phyloP scores from a whole-genome alignment of 2,113 vertebrate species.

The Agelaius tricolor region DNA sequence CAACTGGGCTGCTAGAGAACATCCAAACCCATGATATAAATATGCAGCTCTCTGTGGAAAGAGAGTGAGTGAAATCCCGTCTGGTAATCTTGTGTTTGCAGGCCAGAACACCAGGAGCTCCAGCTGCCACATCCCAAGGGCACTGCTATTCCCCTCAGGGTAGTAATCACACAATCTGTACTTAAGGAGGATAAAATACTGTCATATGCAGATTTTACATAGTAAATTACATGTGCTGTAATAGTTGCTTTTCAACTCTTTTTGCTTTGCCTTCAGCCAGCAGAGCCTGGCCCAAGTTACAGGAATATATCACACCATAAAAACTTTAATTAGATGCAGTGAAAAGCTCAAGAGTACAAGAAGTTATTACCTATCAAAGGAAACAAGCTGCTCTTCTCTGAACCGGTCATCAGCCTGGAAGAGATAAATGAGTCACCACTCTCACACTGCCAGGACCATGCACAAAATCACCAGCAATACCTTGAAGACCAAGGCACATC shows the following conservation, averaged over 20 bases:
- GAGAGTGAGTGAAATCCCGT: neutral
- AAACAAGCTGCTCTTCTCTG: conserved; percentile 91
- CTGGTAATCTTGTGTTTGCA: neutral
- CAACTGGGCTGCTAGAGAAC: neutral
- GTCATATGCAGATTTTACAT: neutral
- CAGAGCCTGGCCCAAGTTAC: neutral
- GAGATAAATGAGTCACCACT: neutral
- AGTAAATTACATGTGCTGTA: neutral
- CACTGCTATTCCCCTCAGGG: neutral
- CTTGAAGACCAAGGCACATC: neutral
- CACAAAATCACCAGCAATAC: neutral
- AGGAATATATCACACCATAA: neutral
- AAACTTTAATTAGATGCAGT: neutral
- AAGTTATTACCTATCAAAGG: conserved; percentile 89
- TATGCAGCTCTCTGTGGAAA: neutral
- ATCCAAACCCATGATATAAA: neutral
- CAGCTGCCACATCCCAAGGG: neutral
- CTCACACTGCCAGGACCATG: neutral
- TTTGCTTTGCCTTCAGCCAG: neutral
- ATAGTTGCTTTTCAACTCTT: neutral
- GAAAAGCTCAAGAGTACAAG: neutral
- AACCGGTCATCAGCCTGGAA: conserved; percentile 84
- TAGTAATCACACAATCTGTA: neutral
- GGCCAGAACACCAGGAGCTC: neutral
- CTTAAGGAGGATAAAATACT: neutral